Conservation (phyloP, 2,113 vertebrate species). For the Lasiurus borealis region DNA sequence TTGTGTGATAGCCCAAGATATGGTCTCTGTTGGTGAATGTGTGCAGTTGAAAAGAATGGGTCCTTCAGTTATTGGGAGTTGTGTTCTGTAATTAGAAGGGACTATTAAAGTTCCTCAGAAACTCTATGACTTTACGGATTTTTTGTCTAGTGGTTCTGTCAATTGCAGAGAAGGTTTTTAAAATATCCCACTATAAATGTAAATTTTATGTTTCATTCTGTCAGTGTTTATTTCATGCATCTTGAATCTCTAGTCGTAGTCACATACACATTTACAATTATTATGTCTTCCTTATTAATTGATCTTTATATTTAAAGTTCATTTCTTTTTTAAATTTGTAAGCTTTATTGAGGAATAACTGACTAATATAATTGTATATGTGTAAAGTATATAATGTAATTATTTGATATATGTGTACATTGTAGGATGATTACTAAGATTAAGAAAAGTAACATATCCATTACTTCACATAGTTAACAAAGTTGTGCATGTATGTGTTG, state of each 20-base stretch:
- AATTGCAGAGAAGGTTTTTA: not conserved
- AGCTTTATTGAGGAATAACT: not conserved
- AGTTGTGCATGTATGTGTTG: not conserved
- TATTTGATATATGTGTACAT: not conserved
- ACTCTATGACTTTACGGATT: not conserved
- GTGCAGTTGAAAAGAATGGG: not conserved
- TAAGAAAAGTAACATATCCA: not conserved
- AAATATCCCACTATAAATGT: not conserved
- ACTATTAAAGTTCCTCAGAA: not conserved
- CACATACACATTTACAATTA: not conserved
- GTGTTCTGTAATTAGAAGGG: not conserved
- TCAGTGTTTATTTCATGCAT: constrained; percentile 1
- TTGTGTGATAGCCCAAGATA: not conserved
- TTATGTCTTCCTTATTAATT: not conserved
- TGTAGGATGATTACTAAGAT: not conserved
- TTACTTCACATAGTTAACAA: not conserved
- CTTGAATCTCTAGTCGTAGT: not conserved
- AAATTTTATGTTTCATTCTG: not conserved
- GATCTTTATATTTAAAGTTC: not conserved
- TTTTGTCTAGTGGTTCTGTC: not conserved
- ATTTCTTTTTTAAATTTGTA: not conserved
- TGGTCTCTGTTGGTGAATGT: not conserved
- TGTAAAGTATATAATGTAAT: not conserved
- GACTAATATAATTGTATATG: not conserved
- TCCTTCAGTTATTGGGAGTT: not conserved